Conservation (phyloP, 2,113 vertebrate genomes). For the Neomonachus schauinslandi region DNA sequence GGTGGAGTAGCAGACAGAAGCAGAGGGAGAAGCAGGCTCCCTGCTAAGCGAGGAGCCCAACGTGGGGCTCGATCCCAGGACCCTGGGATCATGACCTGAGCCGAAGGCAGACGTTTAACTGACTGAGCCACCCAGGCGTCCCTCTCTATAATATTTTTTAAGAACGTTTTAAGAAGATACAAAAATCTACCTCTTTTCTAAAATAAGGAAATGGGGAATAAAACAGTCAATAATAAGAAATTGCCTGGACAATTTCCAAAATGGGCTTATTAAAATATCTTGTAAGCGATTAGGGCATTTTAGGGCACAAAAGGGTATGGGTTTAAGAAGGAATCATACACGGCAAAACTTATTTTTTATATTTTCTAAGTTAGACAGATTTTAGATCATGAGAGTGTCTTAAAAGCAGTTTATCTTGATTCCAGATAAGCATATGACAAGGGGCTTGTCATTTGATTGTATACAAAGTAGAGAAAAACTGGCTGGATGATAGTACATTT, state of each 20-base stretch:
- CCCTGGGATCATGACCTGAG: no score
- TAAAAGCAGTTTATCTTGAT: not conserved
- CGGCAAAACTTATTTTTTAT: not conserved
- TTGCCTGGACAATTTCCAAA: not conserved
- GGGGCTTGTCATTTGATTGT: not conserved
- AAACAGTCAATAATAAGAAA: not conserved
- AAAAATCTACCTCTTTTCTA: not conserved
- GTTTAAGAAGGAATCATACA: not conserved
- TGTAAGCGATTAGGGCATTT: not conserved
- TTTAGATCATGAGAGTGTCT: not conserved
- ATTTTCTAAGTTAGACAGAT: not conserved
- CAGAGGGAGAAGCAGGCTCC: no score
- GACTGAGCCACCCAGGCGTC: no score
- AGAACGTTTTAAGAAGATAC: not conserved
- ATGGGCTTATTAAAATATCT: not conserved
- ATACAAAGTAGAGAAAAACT: not conserved
- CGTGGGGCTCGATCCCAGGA: no score
- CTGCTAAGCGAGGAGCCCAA: no score
- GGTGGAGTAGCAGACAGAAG: no score
- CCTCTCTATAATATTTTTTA: not conserved
- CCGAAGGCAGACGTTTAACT: no score
- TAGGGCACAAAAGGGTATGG: not conserved
- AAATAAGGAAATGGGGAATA: not conserved
- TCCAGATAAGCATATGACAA: not conserved
- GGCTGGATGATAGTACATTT: not conserved